phyloP scores from a whole-genome alignment of 2,113 vertebrate species.

The Nannospalax galili region DNA sequence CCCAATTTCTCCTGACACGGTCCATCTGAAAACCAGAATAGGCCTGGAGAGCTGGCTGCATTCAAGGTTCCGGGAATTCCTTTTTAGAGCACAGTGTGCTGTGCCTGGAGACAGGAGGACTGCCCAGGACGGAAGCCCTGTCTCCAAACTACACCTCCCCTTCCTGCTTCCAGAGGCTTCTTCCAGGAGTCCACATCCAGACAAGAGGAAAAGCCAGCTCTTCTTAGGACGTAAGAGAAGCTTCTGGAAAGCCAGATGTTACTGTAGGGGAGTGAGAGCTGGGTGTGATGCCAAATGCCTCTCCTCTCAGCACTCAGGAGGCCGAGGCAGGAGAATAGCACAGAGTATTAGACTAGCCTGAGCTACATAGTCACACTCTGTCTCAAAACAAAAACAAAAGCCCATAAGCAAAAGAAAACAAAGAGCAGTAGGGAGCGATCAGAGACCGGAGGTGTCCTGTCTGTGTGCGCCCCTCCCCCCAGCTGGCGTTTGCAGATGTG shows the following conservation, averaged over 20 bases:
- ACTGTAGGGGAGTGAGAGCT: not conserved
- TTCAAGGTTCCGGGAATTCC: fast-evolving
- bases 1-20: fast-evolving
- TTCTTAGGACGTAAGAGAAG: no score
- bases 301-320: not conserved
- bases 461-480: not conserved
- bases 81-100: fast-evolving
- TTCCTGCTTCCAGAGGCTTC: not conserved
- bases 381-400: not conserved
- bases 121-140: not conserved
- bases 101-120: not conserved
- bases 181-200: not conserved
- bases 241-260: not conserved
- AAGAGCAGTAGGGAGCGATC: not conserved
- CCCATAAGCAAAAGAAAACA: not conserved
- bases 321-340: not conserved
- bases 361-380: not conserved
- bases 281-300: no score
- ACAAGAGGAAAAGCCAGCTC: not conserved
- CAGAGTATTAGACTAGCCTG: not conserved
- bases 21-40: not conserved
- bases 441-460: not conserved
- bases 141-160: not conserved
- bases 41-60: fast-evolving
- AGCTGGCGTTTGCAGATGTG: not conserved